These are phyloP conservation scores for Poeciliopsis presidionis DNA, from an alignment of 2,797 vertebrate species.

Conservation along the genomic window DNA sequence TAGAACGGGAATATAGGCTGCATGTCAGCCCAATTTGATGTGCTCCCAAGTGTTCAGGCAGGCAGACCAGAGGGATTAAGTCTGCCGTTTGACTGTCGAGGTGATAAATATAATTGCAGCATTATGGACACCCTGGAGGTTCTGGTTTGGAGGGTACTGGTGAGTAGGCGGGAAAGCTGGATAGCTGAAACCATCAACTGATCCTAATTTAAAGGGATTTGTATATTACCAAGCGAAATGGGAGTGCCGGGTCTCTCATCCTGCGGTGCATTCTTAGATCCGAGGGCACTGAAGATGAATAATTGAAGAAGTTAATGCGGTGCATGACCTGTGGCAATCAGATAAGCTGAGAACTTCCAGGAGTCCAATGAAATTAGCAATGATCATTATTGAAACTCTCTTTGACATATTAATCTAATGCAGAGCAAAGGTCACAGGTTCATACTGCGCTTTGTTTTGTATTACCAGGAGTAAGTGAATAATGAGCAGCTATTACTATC, in stretches of 20 bases:
- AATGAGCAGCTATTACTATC: slow-evolving; percentile 11
- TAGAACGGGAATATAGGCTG: slow-evolving; percentile 59
- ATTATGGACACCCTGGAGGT: slow-evolving; percentile 65
- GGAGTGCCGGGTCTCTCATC: slow-evolving; percentile 45
- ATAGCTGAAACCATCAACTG: slow-evolving; percentile 62
- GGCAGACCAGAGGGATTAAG: slow-evolving; percentile 30
- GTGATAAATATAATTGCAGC: slow-evolving; percentile 79
- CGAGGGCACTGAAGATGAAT: slow-evolving; percentile 69
- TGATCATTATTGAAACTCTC: slow-evolving; percentile 55
- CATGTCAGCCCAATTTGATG: slow-evolving; percentile 63
- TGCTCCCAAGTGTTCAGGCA: slow-evolving; percentile 48
- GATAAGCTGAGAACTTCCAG: slow-evolving; percentile 65
- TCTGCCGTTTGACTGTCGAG: slow-evolving; percentile 59
- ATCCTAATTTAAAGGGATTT: slow-evolving; percentile 71
- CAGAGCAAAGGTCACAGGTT: slow-evolving; percentile 39
- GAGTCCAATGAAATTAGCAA: slow-evolving; percentile 65
- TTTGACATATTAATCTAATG: slow-evolving; percentile 63
- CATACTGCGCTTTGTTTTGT: slow-evolving; percentile 22
- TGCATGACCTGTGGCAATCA: slow-evolving; percentile 64
- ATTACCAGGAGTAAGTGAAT: slow-evolving; percentile 33
- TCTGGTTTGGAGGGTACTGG: slow-evolving; percentile 50
- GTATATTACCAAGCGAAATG: slow-evolving; percentile 67
- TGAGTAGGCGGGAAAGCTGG: slow-evolving; percentile 25
- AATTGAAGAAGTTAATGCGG: slow-evolving; percentile 75
- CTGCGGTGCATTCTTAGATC: slow-evolving; percentile 61